Base-by-base conservation (phyloP, 2,888 invertebrate genomes). In the Amphimallon solstitiale region DNA sequence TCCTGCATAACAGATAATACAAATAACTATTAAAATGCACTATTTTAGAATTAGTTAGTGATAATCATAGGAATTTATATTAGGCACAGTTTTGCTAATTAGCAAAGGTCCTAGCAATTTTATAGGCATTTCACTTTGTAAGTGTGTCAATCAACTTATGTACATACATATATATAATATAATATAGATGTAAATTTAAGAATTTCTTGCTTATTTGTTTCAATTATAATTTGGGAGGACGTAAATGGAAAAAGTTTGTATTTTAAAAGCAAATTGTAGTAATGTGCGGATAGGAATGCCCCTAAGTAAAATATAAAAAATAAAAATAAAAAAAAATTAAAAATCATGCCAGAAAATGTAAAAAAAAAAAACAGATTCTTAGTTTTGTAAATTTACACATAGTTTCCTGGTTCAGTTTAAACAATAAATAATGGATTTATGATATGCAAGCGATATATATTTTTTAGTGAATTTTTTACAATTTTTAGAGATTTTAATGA, bases 251-350 rank as follows among this genome's bases (percentile, higher is more conserved):
- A 52, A 46, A 15, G 56, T 61, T 68, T 49, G 38, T 35, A 23
- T 62, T 17, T 54, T 54, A 12, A 12, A 38, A 54, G 40, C 12
- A 54, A 54, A 40, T 62, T 66, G 64, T 68, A 62, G 59, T 63
- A 52, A 56, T 65, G 71, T 68, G 70, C 65, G 66, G 70, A 69
- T 68, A 63, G 61, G 40, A 38, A 65, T 64, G 68, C 67, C 68
- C 70, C 69, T 52, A 63, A 45, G 52, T 62, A 46, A 45, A 49
- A 65, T 38, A 23, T 51, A 56, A 65, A 66, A 63, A 64, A 14
- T 6, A 15, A 65, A 67, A n/a, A n/a, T n/a, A n/a, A n/a, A 69
- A 71, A 66, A 71, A 70, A 67, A 17, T 37, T 45, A 37, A 71
- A 65, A 65, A 66, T 51, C 21, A n/a, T n/a, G n/a, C 14, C 14